Evolutionary conservation across 2,797 vertebrate genomes (phyloP).

Genomic region (Bryconaethiops microstoma): DNA sequence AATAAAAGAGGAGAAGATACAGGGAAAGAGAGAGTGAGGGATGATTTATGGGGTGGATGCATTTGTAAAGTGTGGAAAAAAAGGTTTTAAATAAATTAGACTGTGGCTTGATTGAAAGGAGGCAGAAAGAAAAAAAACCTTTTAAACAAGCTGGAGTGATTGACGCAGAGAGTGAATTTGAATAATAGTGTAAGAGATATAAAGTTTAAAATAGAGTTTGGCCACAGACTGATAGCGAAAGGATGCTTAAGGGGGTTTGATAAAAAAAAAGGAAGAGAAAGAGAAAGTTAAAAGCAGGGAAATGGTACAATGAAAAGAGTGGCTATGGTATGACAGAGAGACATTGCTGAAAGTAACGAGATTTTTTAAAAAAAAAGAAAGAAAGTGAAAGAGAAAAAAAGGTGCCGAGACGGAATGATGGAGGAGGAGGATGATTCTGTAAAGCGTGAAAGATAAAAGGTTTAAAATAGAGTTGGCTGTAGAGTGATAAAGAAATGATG

Average conservation of each 20-base stretch:
- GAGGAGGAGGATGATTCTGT: conserved; percentile 45
- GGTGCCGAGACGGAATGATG: conserved; percentile 15
- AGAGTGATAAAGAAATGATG: conserved; percentile 15
- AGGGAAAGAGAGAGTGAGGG: neutral
- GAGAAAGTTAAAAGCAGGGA: conserved; percentile 3
- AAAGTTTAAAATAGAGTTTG: conserved; percentile 61
- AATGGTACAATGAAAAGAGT: neutral
- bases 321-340: neutral
- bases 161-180: neutral
- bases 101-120: neutral
- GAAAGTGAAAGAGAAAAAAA: conserved; percentile 52
- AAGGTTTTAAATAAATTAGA: neutral
- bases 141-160: neutral
- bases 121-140: neutral
- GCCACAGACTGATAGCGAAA: conserved; percentile 7
- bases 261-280: neutral
- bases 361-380: neutral
- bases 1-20: conserved; percentile 35
- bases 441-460: conserved; percentile 19
- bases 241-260: neutral
- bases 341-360: neutral
- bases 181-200: neutral
- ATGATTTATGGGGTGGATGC: neutral
- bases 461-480: conserved; percentile 61
- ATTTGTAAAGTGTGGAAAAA: neutral